These are phyloP conservation scores for Drosophila quinaria DNA, from an alignment of 2,888 invertebrate species.

Conservation along the genomic window DNA sequence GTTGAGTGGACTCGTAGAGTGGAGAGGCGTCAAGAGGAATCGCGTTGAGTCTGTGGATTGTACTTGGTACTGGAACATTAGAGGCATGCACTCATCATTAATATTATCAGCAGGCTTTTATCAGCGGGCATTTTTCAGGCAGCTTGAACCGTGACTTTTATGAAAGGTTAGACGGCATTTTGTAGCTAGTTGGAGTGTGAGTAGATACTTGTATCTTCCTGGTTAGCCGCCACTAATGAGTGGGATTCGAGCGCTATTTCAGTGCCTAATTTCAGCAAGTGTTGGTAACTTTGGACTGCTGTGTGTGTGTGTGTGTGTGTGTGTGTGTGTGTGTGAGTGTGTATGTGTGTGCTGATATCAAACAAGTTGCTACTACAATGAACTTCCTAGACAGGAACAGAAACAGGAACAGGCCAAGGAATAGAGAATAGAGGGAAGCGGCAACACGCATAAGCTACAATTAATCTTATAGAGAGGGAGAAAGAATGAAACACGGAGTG, in stretches of 20 bases:
- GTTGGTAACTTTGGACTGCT: constrained; percentile 42
- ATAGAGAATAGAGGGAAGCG: constrained; percentile 37
- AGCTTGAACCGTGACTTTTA: constrained; percentile 59
- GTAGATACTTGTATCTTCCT: constrained; percentile 12
- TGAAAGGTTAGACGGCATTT: constrained; percentile 61
- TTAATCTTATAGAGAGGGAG: constrained; percentile 71
- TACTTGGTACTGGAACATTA: constrained; percentile 31
- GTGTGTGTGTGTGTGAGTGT: constrained; percentile 42
- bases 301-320: constrained; percentile 40
- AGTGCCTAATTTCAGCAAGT: constrained; percentile 61
- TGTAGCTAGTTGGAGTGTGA: constrained; percentile 8
- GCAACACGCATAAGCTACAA: constrained; percentile 78
- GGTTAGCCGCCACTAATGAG: constrained; percentile 26
- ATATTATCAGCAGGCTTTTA: constrained; percentile 72
- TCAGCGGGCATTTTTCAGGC: constrained; percentile 67
- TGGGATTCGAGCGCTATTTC: constrained; percentile 34
- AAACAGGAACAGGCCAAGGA: constrained; percentile 31
- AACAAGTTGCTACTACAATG: constrained; percentile 72
- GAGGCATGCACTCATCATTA: constrained; percentile 74
- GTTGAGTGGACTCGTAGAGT: constrained; percentile 8
- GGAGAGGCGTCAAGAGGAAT: background rate
- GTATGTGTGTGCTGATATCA: constrained; percentile 55
- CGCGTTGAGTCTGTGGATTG: constrained; percentile 4
- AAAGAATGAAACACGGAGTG: constrained; percentile 38
- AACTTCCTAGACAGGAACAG: constrained; percentile 26